Base-by-base conservation (phyloP, 2,113 vertebrate species). In the Gallinago jamesoni region DNA sequence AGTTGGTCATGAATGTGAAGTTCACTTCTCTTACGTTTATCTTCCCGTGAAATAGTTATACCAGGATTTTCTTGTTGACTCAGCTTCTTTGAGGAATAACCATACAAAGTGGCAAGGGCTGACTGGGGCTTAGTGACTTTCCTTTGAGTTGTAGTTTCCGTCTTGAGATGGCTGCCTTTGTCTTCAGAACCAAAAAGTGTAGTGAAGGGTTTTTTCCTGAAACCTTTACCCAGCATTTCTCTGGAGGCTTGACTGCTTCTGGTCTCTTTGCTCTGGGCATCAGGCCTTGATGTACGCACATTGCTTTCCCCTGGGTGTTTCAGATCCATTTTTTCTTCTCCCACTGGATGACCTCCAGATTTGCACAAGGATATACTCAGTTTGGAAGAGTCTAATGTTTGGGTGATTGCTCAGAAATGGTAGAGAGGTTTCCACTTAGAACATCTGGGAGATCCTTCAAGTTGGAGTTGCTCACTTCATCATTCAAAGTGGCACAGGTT, bases 101-200 rank as follows among this genome's bases (percentile, higher is more conserved):
- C 97, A 85, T 98, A 97, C 39, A 98, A 95, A 70, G 97, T 98
- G 87, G 96, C 97, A 13, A 98, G 88, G 43, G 98, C 89, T 81
- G 98, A 98, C 20, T 94, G 93, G 3, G 97, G 69, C 91, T 98
- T 99, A 2, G 14, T 62, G 31, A 89, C 7, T 96, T 98, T 98
- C 68, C 93, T 98, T 59, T 31, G 83, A 14, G 95, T 69, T 14
- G 45, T 48, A 74, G 43, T 50, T 69, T 94, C 84, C 31, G 95
- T 96, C 74, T 93, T 98, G 79, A 70, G 92, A 21, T 57, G 24
- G 47, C 80, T 98, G 25, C 92, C 95, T 96, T 93, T 98, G 74
- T 90, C 94, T 69, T 97, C 95, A 77, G 97, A 96, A 63, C 95
- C 96, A 93, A 98, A 98, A 69, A 98, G 96, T 6, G 85, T 98